A percentile compares a stretch with the other conserved stretches of the same genome.
Evolutionary conservation across 2,797 vertebrate genomes (phyloP).

Genomic region (Propithecus deckenii): DNA sequence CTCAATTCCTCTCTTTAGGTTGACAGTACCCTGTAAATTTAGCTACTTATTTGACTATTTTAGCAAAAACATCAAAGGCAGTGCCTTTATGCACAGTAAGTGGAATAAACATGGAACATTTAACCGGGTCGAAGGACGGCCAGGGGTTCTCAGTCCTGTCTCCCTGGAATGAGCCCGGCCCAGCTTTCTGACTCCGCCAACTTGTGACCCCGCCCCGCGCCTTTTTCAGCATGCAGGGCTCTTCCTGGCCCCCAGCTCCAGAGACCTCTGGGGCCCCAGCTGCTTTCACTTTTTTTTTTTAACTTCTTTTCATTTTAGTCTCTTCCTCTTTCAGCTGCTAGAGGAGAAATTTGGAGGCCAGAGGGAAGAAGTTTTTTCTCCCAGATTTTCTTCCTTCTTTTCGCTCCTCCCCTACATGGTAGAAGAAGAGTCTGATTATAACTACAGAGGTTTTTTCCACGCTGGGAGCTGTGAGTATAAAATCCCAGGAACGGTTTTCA

Average conservation of each 20-base stretch:
- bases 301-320: background rate
- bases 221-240: background rate
- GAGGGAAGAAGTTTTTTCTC: background rate
- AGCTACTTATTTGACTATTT: background rate
- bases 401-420: background rate
- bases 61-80: background rate
- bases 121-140: background rate
- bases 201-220: rapidly evolving
- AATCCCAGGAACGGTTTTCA: background rate
- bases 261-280: background rate
- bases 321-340: background rate
- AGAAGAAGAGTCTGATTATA: background rate
- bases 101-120: background rate
- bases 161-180: background rate
- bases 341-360: background rate
- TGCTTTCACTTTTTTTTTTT: background rate
- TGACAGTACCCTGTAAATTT: background rate
- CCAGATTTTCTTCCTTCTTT: background rate
- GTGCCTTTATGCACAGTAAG: background rate
- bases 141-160: no score
- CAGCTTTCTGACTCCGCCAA: background rate
- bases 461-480: background rate
- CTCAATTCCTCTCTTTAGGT: background rate
- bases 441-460: background rate
- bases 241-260: no score